Conservation (phyloP, 2,888 invertebrate species). For the Zygogramma bicolorata region DNA sequence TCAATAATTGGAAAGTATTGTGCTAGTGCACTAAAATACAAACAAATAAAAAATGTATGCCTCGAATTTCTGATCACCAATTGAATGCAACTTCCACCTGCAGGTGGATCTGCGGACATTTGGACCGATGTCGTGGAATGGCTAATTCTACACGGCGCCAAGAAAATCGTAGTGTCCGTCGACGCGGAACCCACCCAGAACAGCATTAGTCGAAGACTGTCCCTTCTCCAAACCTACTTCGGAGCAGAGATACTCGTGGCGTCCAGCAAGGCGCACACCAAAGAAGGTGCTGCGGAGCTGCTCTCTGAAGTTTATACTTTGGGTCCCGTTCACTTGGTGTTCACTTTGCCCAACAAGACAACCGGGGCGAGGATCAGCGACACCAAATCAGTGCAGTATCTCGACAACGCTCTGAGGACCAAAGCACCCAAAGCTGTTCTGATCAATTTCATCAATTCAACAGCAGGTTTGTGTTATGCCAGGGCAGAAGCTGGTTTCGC, state of each 20-base stretch:
- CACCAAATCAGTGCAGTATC: constrained; percentile 58
- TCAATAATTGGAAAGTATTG: too few relatives aligned
- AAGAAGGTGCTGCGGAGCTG: constrained; percentile 55
- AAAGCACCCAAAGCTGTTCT: constrained; percentile 61
- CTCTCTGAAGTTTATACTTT: constrained; percentile 55
- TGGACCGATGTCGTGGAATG: constrained; percentile 78
- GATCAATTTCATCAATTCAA: constrained; percentile 59
- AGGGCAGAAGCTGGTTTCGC: constrained; percentile 59
- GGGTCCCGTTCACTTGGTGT: constrained; percentile 60
- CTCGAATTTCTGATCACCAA: too few relatives aligned
- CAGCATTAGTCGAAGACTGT: constrained; percentile 59
- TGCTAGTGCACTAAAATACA: too few relatives aligned
- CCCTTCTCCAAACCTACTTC: constrained; percentile 58
- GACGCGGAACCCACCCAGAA: constrained; percentile 85
- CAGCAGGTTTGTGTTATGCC: constrained; percentile 58
- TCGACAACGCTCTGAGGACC: constrained; percentile 60
- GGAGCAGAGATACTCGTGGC: constrained; percentile 59
- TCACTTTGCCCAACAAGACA: constrained; percentile 57
- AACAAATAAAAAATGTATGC: too few relatives aligned
- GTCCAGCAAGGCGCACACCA: constrained; percentile 56
- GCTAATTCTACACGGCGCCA: constrained; percentile 86
- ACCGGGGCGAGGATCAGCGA: constrained; percentile 52
- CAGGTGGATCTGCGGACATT: constrained; percentile 60
- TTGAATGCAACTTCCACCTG: too few relatives aligned
- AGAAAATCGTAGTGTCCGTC: constrained; percentile 83